These are phyloP conservation scores for Hyperoplus immaculatus DNA, from an alignment of 2,797 vertebrate genomes.

Conservation along the genomic window DNA sequence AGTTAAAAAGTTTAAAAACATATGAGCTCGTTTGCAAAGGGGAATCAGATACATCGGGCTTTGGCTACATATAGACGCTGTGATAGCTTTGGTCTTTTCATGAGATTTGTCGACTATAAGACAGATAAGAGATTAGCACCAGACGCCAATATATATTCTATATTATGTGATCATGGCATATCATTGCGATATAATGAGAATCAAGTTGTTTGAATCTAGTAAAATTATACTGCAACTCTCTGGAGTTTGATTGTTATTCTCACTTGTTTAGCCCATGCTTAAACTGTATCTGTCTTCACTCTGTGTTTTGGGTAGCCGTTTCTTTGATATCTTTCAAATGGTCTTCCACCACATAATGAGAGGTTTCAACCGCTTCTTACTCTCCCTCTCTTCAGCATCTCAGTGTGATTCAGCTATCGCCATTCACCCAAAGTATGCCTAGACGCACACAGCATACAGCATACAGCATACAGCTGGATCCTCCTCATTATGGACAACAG, in stretches of 20 bases:
- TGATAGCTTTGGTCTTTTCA: not conserved
- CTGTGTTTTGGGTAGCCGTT: not conserved
- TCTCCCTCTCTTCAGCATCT: constrained; percentile 49
- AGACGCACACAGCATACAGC: constrained; percentile 41
- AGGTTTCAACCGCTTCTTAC: constrained; percentile 41
- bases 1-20: not conserved
- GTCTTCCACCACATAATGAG: constrained; percentile 21
- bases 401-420: constrained; percentile 55
- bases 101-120: not conserved
- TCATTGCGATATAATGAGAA: not conserved
- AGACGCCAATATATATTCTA: not conserved
- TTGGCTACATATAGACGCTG: constrained; percentile 1
- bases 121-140: not conserved
- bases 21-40: not conserved
- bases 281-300: not conserved
- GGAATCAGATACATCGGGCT: not conserved
- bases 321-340: constrained; percentile 11
- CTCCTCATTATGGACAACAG: constrained; percentile 73
- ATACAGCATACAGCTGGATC: constrained; percentile 60
- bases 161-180: not conserved
- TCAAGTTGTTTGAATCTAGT: not conserved
- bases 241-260: constrained; percentile 11
- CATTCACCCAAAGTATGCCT: constrained; percentile 56
- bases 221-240: constrained; percentile 2
- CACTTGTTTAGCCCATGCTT: not conserved